Conservation (phyloP, 2,797 vertebrate genomes). For the Mormyrops boulengeri region DNA sequence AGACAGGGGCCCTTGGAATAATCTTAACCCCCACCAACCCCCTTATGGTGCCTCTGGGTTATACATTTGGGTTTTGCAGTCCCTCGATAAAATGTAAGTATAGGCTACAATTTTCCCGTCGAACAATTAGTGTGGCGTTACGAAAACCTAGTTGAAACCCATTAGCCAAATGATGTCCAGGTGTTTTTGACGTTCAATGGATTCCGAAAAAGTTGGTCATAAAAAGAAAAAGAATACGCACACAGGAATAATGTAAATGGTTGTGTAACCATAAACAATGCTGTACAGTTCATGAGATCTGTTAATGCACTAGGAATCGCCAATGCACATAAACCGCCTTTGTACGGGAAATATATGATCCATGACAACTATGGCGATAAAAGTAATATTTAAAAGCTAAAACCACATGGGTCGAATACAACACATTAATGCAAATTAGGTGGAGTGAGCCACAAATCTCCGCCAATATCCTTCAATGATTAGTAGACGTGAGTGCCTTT, state of each 20-base stretch:
- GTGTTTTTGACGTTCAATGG: neutral
- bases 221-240: neutral
- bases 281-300: neutral
- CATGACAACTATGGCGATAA: neutral
- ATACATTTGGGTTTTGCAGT: neutral
- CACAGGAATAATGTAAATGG: neutral
- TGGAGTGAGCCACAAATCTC: neutral
- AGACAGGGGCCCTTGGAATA: neutral
- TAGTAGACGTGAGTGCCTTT: constrained; percentile 7
- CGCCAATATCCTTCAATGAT: neutral
- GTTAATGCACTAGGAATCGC: neutral
- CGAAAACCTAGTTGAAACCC: neutral
- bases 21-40: neutral
- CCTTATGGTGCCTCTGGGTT: neutral
- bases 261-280: neutral
- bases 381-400: neutral
- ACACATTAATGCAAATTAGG: neutral
- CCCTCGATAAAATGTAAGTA: neutral
- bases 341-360: neutral
- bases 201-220: neutral
- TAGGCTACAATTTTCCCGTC: neutral
- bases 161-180: neutral
- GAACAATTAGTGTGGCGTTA: neutral
- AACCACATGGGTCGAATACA: neutral
- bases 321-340: neutral